Percentiles rank a stretch among this genome's conserved stretches.
Conservation (phyloP, 2,888 invertebrate species). For the Hanleya hanleyi region DNA sequence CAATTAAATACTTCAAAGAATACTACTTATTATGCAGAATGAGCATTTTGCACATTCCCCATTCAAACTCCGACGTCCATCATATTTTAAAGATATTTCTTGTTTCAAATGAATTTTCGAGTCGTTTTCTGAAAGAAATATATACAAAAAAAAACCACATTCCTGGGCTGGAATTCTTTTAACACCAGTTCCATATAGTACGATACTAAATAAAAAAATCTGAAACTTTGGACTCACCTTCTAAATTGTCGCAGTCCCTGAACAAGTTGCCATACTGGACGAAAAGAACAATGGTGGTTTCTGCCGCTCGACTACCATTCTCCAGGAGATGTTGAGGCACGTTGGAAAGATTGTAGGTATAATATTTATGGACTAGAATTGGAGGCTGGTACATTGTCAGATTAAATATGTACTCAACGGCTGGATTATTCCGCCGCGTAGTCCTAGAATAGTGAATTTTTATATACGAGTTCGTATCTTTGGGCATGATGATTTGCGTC, state of each 20-base stretch:
- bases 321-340: neutral
- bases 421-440: neutral
- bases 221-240: slow-evolving; percentile 56
- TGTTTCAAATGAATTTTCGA: no score
- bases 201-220: no score
- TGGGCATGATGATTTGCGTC: slow-evolving; percentile 42
- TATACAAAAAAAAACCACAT: no score
- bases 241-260: slow-evolving; percentile 61
- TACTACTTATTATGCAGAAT: no score
- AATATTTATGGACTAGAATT: slow-evolving; percentile 36
- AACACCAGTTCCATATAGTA: no score
- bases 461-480: slow-evolving; percentile 56
- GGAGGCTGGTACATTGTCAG: slow-evolving; percentile 48
- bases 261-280: slow-evolving; percentile 63
- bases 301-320: neutral
- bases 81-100: no score
- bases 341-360: neutral
- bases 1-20: no score
- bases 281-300: slow-evolving; percentile 43
- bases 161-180: no score
- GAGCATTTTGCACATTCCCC: no score
- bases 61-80: no score
- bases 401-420: neutral
- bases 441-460: slow-evolving; percentile 35
- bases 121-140: no score